Evolutionary conservation across 2,113 vertebrate genomes (phyloP).

Genomic region (Cyphomyrus discorhynchus): DNA sequence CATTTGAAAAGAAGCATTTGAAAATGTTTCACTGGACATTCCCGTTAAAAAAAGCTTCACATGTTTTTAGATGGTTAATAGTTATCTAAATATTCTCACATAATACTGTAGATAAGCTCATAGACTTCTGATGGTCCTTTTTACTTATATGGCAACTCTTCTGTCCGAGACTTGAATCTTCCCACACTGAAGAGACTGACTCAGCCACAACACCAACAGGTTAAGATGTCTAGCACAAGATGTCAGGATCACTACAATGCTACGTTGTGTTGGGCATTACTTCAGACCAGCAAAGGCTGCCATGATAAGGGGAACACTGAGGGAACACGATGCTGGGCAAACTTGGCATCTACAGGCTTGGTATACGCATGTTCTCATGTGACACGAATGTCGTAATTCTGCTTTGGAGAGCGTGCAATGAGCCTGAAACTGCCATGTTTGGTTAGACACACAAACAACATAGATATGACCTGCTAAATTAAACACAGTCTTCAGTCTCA

Average conservation of each 20-base stretch:
- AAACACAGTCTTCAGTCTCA: background rate
- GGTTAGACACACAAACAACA: background rate
- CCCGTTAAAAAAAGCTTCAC: background rate
- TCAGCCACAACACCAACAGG: background rate
- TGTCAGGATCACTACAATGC: background rate
- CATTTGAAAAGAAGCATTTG: background rate
- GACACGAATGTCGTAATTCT: background rate
- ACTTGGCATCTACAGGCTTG: background rate
- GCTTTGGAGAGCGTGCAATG: background rate
- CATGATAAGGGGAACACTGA: background rate
- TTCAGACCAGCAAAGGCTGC: background rate
- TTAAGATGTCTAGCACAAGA: background rate
- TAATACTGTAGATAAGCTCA: background rate
- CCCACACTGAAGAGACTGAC: background rate
- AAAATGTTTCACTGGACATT: background rate
- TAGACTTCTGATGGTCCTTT: background rate
- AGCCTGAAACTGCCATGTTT: background rate
- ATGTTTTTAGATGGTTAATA: background rate
- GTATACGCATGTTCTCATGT: background rate
- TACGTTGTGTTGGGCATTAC: background rate
- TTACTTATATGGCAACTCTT: background rate
- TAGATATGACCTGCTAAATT: background rate
- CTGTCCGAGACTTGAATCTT: background rate
- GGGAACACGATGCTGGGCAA: background rate
- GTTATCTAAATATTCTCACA: background rate